Percentiles rank a stretch among this genome's conserved stretches.
These are phyloP conservation scores for Drosophila micromelanica DNA, from an alignment of 1,140 invertebrate species.

Conservation along the genomic window DNA sequence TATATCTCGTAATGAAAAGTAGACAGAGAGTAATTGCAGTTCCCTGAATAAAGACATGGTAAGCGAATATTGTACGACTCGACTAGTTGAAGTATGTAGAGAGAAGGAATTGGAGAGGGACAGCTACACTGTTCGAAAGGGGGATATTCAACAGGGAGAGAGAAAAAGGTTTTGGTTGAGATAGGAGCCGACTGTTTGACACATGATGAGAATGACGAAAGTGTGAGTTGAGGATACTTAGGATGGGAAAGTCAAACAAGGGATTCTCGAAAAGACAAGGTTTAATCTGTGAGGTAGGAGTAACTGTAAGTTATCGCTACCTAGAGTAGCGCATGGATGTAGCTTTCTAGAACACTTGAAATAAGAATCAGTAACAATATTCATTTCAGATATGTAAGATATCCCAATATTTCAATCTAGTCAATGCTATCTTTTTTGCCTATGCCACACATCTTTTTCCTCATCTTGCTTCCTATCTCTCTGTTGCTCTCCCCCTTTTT, in stretches of 20 bases:
- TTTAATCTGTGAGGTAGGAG: background rate
- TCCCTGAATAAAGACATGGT: constrained; percentile 37
- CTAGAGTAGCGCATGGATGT: too few relatives aligned
- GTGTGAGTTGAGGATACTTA: background rate
- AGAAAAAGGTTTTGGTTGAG: background rate
- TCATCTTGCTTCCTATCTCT: background rate
- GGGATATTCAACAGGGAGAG: background rate
- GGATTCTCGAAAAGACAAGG: background rate
- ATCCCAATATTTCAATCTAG: background rate
- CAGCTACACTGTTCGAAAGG: background rate
- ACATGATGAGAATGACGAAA: background rate
- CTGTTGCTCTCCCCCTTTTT: background rate
- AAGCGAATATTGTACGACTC: constrained; percentile 32
- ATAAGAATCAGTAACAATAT: too few relatives aligned
- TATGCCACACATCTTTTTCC: background rate
- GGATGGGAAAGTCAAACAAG: background rate
- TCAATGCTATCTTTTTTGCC: background rate
- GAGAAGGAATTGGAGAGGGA: too few relatives aligned
- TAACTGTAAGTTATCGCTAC: too few relatives aligned
- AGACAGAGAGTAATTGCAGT: constrained; percentile 54
- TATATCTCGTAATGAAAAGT: constrained; percentile 43
- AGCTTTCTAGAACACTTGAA: too few relatives aligned
- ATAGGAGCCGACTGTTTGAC: background rate
- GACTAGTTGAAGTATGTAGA: constrained; percentile 12
- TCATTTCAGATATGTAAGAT: too few relatives aligned